phyloP scores from a whole-genome alignment of 1,140 invertebrate genomes.

The Tenebrio molitor region DNA sequence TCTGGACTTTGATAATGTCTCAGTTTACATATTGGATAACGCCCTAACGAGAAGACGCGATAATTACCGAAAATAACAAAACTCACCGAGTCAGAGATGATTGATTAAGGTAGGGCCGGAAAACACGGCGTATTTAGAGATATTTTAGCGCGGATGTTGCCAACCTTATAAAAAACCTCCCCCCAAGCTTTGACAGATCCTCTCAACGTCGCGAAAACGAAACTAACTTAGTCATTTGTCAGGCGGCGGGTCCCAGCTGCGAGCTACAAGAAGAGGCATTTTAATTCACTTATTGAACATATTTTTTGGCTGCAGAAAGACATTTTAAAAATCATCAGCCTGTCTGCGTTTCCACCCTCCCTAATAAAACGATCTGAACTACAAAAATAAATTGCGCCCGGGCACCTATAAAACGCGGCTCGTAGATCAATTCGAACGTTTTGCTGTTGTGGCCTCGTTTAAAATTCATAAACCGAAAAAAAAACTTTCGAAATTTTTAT shows the following conservation, averaged over 20 bases:
- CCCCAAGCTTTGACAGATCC: slow-evolving; percentile 49
- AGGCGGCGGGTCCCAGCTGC: slow-evolving; percentile 51
- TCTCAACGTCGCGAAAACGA: slow-evolving; percentile 53
- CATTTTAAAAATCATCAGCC: slow-evolving; percentile 62
- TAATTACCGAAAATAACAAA: slow-evolving; percentile 39
- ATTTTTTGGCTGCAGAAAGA: slow-evolving; percentile 60
- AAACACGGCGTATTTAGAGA: slow-evolving; percentile 15
- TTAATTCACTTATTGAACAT: slow-evolving; percentile 63
- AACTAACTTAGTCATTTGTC: slow-evolving; percentile 61
- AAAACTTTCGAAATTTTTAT: slow-evolving; percentile 14
- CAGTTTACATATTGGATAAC: slow-evolving; percentile 46
- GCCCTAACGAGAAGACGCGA: slow-evolving; percentile 48
- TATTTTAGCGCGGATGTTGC: slow-evolving; percentile 41
- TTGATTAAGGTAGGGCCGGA: slow-evolving; percentile 14
- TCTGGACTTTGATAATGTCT: slow-evolving; percentile 54
- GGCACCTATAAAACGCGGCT: slow-evolving; percentile 11
- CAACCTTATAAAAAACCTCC: slow-evolving; percentile 46
- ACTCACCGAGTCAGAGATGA: slow-evolving; percentile 7
- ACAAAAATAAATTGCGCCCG: slow-evolving; percentile 37
- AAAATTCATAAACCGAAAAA: slow-evolving; percentile 33
- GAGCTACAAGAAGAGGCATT: slow-evolving; percentile 58
- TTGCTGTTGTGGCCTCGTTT: slow-evolving; percentile 1
- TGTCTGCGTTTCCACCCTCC: slow-evolving; percentile 41
- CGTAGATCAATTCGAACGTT: slow-evolving; percentile 21
- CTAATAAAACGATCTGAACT: slow-evolving; percentile 35